phyloP scores from a whole-genome alignment of 2,888 invertebrate genomes.

The Leptura quadrifasciata region DNA sequence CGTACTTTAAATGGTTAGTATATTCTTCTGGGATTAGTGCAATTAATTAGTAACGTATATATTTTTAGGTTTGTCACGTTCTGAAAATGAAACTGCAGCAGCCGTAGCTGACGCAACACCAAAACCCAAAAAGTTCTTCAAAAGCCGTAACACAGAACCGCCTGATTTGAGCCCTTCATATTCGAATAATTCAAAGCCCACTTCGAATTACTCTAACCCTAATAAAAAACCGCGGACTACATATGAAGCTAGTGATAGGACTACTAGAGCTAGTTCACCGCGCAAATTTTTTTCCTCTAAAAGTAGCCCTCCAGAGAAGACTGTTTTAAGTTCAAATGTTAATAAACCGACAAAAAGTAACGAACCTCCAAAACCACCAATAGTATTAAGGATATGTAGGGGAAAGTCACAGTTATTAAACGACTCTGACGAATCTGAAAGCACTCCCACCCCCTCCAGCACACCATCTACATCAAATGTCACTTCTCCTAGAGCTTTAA shows the following conservation, averaged over 20 bases:
- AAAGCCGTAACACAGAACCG: slow-evolving; percentile 85
- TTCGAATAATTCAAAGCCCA: slow-evolving; percentile 55
- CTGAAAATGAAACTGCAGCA: slow-evolving; percentile 55
- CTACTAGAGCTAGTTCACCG: slow-evolving; percentile 55
- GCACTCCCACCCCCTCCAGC: slow-evolving; percentile 75
- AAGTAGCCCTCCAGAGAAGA: slow-evolving; percentile 65
- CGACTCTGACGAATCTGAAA: slow-evolving; percentile 72
- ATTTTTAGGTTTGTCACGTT: slow-evolving; percentile 52
- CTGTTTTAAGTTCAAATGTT: slow-evolving; percentile 68
- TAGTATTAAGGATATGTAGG: slow-evolving; percentile 91
- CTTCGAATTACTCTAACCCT: slow-evolving; percentile 56
- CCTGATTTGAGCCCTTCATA: slow-evolving; percentile 71
- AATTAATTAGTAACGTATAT: neutral
- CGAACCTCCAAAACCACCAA: slow-evolving; percentile 79
- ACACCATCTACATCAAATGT: slow-evolving; percentile 75
- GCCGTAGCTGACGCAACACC: slow-evolving; percentile 69
- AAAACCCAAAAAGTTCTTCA: slow-evolving; percentile 93
- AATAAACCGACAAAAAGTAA: slow-evolving; percentile 64
- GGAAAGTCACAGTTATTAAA: slow-evolving; percentile 78
- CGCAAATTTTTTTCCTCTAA: slow-evolving; percentile 71
- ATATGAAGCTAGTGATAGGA: slow-evolving; percentile 55
- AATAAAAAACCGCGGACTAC: slow-evolving; percentile 59
- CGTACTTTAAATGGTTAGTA: slow-evolving; percentile 84
- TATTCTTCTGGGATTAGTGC: neutral
- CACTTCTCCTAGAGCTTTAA: slow-evolving; percentile 72